Percentiles rank a stretch among this genome's conserved stretches.
phyloP scores from a whole-genome alignment of 2,797 vertebrate genomes.

The Leptoclinus maculatus region DNA sequence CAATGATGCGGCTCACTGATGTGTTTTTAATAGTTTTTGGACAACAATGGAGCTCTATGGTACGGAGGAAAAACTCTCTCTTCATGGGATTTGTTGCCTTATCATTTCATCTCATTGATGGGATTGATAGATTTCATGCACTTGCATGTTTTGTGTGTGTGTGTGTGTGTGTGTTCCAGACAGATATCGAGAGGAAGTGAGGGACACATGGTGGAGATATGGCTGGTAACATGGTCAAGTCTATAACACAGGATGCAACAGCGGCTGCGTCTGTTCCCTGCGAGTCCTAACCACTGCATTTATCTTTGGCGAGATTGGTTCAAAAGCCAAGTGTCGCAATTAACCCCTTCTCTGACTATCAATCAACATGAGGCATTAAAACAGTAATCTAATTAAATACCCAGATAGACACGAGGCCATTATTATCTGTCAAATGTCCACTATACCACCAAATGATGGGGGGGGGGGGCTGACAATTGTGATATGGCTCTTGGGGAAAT shows the following conservation, averaged over 20 bases:
- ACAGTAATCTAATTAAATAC: conserved; percentile 68
- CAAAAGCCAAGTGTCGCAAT: conserved; percentile 68
- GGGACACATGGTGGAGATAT: conserved; percentile 26
- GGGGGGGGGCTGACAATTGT: conserved; percentile 18
- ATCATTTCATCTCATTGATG: conserved; percentile 14
- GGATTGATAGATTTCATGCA: conserved; percentile 3
- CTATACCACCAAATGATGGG: conserved; percentile 40
- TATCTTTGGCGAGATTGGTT: conserved; percentile 63
- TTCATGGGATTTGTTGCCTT: conserved; percentile 1
- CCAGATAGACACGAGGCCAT: conserved; percentile 50
- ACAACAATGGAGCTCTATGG: background rate
- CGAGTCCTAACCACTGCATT: conserved; percentile 32
- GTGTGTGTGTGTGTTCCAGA: background rate
- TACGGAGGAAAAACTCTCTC: background rate
- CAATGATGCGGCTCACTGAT: background rate
- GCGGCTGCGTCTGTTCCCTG: conserved; percentile 11
- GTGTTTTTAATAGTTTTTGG: background rate
- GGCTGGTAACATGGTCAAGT: conserved; percentile 40
- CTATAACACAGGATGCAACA: conserved; percentile 39
- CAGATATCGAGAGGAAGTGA: conserved; percentile 12
- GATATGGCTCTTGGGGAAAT: conserved; percentile 24
- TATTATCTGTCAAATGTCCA: conserved; percentile 52
- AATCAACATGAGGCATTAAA: conserved; percentile 63
- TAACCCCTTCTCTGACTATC: conserved; percentile 69
- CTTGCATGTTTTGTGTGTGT: background rate